These are phyloP conservation scores for Isoperla grammatica DNA, from an alignment of 2,888 invertebrate species.

Conservation along the genomic window DNA sequence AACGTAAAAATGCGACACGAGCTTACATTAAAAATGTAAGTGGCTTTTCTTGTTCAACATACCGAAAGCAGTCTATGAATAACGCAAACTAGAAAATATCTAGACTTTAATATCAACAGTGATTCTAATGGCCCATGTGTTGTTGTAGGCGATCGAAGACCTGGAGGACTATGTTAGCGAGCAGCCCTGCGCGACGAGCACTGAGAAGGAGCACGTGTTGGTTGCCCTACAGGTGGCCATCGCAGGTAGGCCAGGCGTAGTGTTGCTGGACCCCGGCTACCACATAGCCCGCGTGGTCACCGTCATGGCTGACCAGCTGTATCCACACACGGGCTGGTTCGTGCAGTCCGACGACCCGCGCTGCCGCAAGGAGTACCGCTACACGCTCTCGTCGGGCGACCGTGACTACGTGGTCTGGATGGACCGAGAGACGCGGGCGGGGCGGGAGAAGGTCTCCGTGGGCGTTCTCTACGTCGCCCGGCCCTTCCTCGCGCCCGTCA, in stretches of 20 bases:
- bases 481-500: slow-evolving; percentile 73
- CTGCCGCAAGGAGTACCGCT: slow-evolving; percentile 78
- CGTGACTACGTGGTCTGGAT: slow-evolving; percentile 79
- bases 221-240: slow-evolving; percentile 69
- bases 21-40: too few relatives aligned
- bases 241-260: slow-evolving; percentile 65
- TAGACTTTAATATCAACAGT: too few relatives aligned
- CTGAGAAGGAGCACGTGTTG: slow-evolving; percentile 85
- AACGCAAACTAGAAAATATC: too few relatives aligned
- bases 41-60: too few relatives aligned
- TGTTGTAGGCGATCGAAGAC: slow-evolving; percentile 44
- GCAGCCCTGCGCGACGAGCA: slow-evolving; percentile 43
- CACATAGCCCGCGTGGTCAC: slow-evolving; percentile 81
- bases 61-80: too few relatives aligned
- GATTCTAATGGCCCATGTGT: too few relatives aligned
- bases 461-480: slow-evolving; percentile 74
- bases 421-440: slow-evolving; percentile 66
- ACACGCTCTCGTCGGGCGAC: slow-evolving; percentile 63
- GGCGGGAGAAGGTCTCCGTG: slow-evolving; percentile 50
- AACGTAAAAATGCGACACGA: too few relatives aligned
- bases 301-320: slow-evolving; percentile 76
- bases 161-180: slow-evolving; percentile 43
- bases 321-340: slow-evolving; percentile 88
- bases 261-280: slow-evolving; percentile 87
- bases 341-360: slow-evolving; percentile 71